phyloP scores from a whole-genome alignment of 2,888 invertebrate genomes.

The Himalopsyche anomala region DNA sequence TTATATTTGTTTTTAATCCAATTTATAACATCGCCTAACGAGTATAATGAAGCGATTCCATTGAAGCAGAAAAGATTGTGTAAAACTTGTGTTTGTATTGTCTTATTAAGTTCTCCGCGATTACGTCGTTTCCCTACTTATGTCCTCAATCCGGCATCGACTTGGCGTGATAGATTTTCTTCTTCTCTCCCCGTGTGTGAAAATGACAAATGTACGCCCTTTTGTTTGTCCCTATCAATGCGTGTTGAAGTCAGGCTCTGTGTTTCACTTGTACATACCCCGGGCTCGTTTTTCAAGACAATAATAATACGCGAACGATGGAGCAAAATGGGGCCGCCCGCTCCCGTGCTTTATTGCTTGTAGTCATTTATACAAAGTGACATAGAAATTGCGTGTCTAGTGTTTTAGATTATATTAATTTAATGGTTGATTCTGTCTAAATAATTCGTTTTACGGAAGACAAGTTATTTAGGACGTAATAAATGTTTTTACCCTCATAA shows the following conservation, averaged over 20 bases:
- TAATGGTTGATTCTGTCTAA: slow-evolving; percentile 26
- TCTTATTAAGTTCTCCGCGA: neutral
- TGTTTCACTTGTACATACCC: neutral
- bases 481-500: slow-evolving; percentile 3
- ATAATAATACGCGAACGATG: neutral
- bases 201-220: slow-evolving; percentile 24
- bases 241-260: slow-evolving; percentile 23
- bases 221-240: slow-evolving; percentile 43
- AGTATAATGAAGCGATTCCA: no score
- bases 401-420: slow-evolving; percentile 34
- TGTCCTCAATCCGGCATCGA: neutral
- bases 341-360: slow-evolving; percentile 20
- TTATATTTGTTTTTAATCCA: no score
- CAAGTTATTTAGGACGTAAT: slow-evolving; percentile 16
- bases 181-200: slow-evolving; percentile 32
- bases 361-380: slow-evolving; percentile 26
- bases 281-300: slow-evolving; percentile 14
- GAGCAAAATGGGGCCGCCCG: neutral
- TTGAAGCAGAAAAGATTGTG: no score
- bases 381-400: slow-evolving; percentile 34
- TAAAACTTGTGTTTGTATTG: no score
- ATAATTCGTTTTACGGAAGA: slow-evolving; percentile 28
- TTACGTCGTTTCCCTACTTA: neutral
- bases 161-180: slow-evolving; percentile 19
- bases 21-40: no score